These are phyloP conservation scores for Cydia fagiglandana DNA, from an alignment of 1,140 invertebrate genomes.

Conservation along the genomic window DNA sequence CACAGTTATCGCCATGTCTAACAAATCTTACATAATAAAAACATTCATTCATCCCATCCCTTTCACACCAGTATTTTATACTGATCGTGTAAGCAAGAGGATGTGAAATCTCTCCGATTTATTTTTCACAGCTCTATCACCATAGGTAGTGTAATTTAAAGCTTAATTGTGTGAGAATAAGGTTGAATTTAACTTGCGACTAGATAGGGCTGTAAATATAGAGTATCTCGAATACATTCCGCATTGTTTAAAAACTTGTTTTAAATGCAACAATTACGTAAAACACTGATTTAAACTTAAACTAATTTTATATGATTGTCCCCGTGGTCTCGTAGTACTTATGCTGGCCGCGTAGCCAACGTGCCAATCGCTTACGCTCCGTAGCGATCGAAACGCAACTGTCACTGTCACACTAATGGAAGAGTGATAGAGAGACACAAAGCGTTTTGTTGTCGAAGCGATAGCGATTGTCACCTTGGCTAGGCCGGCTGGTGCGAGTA, in stretches of 20 bases:
- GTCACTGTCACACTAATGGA: too few relatives aligned
- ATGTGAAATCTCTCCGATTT: neutral
- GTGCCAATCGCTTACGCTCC: too few relatives aligned
- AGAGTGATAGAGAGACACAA: too few relatives aligned
- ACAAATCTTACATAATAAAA: neutral
- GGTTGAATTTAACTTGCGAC: neutral
- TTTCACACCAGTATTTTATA: neutral
- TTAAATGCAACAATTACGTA: too few relatives aligned
- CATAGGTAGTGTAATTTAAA: neutral
- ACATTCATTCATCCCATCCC: neutral
- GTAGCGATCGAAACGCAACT: too few relatives aligned
- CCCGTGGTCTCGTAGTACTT: too few relatives aligned
- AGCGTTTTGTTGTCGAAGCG: too few relatives aligned
- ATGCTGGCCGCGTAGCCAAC: too few relatives aligned
- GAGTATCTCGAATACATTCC: neutral
- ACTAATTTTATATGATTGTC: too few relatives aligned
- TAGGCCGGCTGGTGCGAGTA: too few relatives aligned
- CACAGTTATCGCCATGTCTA: neutral
- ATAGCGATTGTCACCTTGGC: too few relatives aligned
- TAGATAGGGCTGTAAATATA: neutral
- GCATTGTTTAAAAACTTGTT: neutral
- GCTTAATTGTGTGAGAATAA: neutral
- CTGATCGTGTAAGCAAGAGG: neutral
- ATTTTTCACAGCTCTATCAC: neutral
- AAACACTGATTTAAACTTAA: too few relatives aligned